Conservation (phyloP, 2,113 vertebrate species). For the Pipra filicauda region DNA sequence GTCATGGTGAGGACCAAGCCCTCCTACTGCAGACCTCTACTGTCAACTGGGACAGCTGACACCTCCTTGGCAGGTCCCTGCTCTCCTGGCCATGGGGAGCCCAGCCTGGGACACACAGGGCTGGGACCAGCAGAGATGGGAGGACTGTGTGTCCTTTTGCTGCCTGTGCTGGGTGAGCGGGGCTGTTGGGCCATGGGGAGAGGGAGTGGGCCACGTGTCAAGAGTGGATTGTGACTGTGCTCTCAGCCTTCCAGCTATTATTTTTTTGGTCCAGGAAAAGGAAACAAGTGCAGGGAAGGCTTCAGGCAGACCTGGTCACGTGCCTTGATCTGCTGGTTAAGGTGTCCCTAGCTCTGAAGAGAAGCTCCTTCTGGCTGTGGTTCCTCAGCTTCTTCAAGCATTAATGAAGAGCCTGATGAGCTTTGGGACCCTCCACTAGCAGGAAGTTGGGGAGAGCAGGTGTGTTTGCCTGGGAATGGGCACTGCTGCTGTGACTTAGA, state of each 20-base stretch:
- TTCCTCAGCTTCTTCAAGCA: background rate
- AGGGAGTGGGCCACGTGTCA: background rate
- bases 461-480: background rate
- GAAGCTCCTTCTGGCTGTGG: background rate
- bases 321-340: background rate
- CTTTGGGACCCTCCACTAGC: background rate
- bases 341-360: background rate
- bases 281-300: background rate
- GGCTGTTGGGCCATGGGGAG: background rate
- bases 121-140: background rate
- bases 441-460: background rate
- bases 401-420: background rate
- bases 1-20: background rate
- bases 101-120: background rate
- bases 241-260: background rate
- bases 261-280: background rate
- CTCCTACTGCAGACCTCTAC: background rate
- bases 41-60: background rate
- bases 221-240: background rate
- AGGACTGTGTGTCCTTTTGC: background rate
- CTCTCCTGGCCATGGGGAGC: background rate
- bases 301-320: fast-evolving
- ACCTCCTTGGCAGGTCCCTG: background rate
- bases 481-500: fast-evolving
- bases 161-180: fast-evolving